Base-by-base conservation (phyloP, 2,113 vertebrate genomes). In the Sander lucioperca region DNA sequence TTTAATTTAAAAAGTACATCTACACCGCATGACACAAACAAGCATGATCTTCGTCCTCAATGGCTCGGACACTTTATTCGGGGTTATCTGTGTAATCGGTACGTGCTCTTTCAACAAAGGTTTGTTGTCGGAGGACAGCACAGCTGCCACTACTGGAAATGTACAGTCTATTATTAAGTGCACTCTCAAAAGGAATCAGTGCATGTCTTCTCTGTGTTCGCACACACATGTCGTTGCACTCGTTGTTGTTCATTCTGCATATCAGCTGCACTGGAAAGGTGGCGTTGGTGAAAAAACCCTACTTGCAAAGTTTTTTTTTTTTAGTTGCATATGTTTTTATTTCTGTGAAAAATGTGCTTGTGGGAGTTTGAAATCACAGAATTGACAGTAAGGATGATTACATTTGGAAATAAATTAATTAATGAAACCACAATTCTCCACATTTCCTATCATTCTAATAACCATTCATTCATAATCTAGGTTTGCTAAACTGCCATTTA, bases 351-450 rank as follows among this genome's bases (percentile, higher is more conserved):
- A 58, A 76, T 80, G 56, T 85, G 56, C 11, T 15, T 62, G 21
- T 0, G 19, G 33, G 30, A 59, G 21, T 74, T 76, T 74, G 57
- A 89, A 59, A 36, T 85, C 25, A 84, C 77, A 63, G 61, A 77
- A 79, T 21, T 73, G 62, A 89, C 21, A 5, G 23, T 69, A 45
- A 74, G 48, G 67, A 82, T 78, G 69, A 77, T 69, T 86, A 73
- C 74, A 80, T 76, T 80, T 81, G 39, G 74, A 39, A 72, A 87
- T 58, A 45, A 94, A 87, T 92, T 91, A 94, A 91, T 62, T 0
- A 62, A 76, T 86, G 74, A 84, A 71, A 84, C 66, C 58, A 88
- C 54, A 9, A 1, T 23, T 62, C 2, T 57, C 14, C 3, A 12
- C 11, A 7, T 36, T 25, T 81, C 47, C 58, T 53, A 33, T 58